Percentiles rank a stretch among this genome's conserved stretches.
These are phyloP conservation scores for Scomberomorus guttatus DNA, from an alignment of 2,797 vertebrate species.

Conservation along the genomic window DNA sequence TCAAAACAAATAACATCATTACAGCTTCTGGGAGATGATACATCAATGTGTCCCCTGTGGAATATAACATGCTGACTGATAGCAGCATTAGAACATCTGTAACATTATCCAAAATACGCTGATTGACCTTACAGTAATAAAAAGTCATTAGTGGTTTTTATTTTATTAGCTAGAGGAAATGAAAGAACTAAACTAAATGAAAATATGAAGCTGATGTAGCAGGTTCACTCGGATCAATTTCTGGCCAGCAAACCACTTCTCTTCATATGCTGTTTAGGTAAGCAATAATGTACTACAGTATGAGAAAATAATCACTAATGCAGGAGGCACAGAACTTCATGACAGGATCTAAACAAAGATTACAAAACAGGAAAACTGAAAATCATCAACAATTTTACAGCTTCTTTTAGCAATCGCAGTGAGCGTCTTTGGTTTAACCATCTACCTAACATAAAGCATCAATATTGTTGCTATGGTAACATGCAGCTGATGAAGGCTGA, in stretches of 20 bases:
- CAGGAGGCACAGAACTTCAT: background rate
- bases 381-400: background rate
- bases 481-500: background rate
- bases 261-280: background rate
- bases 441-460: background rate
- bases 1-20: constrained; percentile 29
- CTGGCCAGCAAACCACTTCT: background rate
- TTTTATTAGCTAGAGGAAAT: background rate
- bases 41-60: background rate
- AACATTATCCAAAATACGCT: background rate
- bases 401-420: background rate
- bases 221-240: background rate
- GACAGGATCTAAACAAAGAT: constrained; percentile 19
- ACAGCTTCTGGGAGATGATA: background rate
- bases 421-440: background rate
- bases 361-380: background rate
- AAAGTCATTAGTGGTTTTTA: constrained; percentile 9
- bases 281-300: background rate
- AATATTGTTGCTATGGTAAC: constrained; percentile 11
- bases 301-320: constrained; percentile 29
- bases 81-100: background rate
- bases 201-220: constrained; percentile 8
- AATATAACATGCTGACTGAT: background rate
- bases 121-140: background rate
- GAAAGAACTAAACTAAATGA: background rate